Percentiles rank a stretch among this genome's conserved stretches.
phyloP scores from a whole-genome alignment of 2,113 vertebrate genomes.

The Melospiza georgiana region DNA sequence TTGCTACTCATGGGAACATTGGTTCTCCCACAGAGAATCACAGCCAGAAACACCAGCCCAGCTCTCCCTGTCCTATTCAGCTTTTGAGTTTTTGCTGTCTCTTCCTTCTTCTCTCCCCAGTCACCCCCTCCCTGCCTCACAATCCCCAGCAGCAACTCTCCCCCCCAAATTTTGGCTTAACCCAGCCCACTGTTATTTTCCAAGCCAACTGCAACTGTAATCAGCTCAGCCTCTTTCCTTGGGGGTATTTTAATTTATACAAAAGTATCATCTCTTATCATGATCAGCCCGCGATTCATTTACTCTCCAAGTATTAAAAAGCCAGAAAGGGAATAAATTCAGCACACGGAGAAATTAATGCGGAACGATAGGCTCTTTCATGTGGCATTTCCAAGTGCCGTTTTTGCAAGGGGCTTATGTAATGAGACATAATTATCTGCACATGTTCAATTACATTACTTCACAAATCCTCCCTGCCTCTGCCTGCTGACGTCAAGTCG shows the following conservation, averaged over 20 bases:
- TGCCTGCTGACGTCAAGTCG: slow-evolving; percentile 54
- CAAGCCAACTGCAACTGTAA: slow-evolving; percentile 14
- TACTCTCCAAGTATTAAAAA: slow-evolving; percentile 62
- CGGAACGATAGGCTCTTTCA: slow-evolving; percentile 69
- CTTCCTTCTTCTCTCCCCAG: not conserved
- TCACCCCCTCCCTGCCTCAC: not conserved
- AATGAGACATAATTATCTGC: slow-evolving; percentile 76
- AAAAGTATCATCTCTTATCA: slow-evolving; percentile 58
- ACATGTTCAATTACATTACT: slow-evolving; percentile 73
- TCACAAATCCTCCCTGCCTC: slow-evolving; percentile 70
- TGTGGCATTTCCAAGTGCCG: slow-evolving; percentile 64
- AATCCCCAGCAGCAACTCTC: not conserved
- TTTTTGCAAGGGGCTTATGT: slow-evolving; percentile 64
- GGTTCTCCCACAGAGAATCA: not conserved
- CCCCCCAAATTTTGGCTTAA: not conserved
- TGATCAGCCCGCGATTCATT: slow-evolving; percentile 62
- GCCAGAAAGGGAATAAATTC: slow-evolving; percentile 71
- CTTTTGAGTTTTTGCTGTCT: not conserved
- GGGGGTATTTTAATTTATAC: slow-evolving; percentile 60
- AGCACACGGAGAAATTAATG: slow-evolving; percentile 51
- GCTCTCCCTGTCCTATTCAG: not conserved
- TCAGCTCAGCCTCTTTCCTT: slow-evolving; percentile 45
- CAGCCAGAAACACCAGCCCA: not conserved
- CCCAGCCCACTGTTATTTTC: slow-evolving; percentile 23
- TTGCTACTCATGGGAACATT: not conserved